phyloP scores from a whole-genome alignment of 2,888 invertebrate species.

The Amphipoea lucens region DNA sequence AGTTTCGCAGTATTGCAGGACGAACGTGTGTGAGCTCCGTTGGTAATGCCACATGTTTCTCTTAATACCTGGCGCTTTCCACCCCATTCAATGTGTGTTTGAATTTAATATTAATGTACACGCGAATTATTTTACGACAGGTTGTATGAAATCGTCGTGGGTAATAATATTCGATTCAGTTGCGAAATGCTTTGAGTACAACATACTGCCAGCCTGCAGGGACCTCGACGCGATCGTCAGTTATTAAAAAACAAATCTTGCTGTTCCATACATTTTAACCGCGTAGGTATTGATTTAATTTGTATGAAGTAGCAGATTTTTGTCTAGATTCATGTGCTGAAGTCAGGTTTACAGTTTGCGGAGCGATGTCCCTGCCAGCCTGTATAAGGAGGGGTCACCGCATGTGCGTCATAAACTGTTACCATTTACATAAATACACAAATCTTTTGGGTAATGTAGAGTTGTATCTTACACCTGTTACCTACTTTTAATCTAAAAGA shows the following conservation, averaged over 20 bases:
- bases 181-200: background rate
- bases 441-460: background rate
- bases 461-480: background rate
- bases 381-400: background rate
- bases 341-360: background rate
- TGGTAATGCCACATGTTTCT: slow-evolving; percentile 60
- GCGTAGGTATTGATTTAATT: background rate
- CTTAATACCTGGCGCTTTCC: slow-evolving; percentile 76
- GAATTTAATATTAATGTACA: slow-evolving; percentile 75
- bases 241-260: background rate
- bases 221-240: background rate
- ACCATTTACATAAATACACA: background rate
- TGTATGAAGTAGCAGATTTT: background rate
- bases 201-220: background rate
- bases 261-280: background rate
- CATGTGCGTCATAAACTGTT: background rate
- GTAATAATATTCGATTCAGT: slow-evolving; percentile 26
- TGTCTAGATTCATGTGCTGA: background rate
- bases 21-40: slow-evolving; percentile 20
- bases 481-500: background rate
- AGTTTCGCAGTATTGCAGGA: slow-evolving; percentile 29
- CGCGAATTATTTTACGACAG: slow-evolving; percentile 66
- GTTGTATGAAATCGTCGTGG: slow-evolving; percentile 23
- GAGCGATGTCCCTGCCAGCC: background rate
- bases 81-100: slow-evolving; percentile 75